Percentiles rank a stretch among this genome's conserved stretches.
phyloP scores from a whole-genome alignment of 2,797 vertebrate genomes.

The Hozukius guyotensis region DNA sequence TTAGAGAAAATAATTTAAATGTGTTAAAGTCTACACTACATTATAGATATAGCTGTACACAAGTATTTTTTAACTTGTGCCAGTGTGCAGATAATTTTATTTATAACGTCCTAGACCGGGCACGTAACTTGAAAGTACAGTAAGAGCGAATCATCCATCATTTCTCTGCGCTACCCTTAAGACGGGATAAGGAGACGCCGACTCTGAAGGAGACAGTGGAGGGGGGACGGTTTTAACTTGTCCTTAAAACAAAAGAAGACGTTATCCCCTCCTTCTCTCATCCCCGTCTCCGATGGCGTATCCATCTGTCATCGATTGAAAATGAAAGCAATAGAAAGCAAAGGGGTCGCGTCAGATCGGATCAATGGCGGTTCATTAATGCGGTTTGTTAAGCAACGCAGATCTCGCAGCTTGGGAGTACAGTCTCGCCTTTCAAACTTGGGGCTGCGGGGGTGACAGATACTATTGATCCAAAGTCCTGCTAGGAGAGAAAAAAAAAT shows the following conservation, averaged over 20 bases:
- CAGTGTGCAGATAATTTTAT: constrained; percentile 27
- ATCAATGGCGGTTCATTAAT: constrained; percentile 86
- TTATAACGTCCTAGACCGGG: constrained; percentile 47
- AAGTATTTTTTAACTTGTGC: constrained; percentile 5
- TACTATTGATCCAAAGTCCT: constrained; percentile 80
- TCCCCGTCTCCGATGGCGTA: constrained; percentile 76
- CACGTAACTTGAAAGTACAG: constrained; percentile 66
- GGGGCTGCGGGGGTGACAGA: constrained; percentile 79
- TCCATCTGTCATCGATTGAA: constrained; percentile 84
- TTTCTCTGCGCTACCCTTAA: constrained; percentile 62
- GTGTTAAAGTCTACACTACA: background rate
- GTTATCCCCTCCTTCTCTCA: constrained; percentile 81
- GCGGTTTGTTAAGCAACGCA: constrained; percentile 84
- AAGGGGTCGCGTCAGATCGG: constrained; percentile 77
- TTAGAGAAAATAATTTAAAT: constrained; percentile 23
- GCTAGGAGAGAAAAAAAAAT: constrained; percentile 52
- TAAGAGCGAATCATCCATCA: constrained; percentile 62
- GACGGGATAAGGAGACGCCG: constrained; percentile 65
- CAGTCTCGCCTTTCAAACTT: constrained; percentile 82
- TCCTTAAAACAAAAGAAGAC: constrained; percentile 86
- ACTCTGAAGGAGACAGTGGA: constrained; percentile 61
- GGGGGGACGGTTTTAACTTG: constrained; percentile 78
- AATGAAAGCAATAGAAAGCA: constrained; percentile 85
- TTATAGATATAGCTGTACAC: background rate
- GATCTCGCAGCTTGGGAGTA: constrained; percentile 82